Conservation (phyloP, 2,113 vertebrate genomes). For the Terrapene triunguis region DNA sequence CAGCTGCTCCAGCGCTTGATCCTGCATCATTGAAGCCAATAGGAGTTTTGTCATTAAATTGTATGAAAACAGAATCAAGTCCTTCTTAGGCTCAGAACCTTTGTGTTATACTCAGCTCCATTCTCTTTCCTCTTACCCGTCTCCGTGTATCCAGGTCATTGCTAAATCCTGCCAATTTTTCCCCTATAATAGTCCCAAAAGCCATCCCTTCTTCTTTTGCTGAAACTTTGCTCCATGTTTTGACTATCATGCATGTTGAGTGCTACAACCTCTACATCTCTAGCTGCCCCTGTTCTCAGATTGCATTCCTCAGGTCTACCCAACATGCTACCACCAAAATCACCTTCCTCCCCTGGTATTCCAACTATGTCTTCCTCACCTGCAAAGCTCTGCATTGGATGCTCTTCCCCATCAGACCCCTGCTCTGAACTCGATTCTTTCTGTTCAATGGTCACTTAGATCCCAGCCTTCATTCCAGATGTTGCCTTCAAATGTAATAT, state of each 20-base stretch:
- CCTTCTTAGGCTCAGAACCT: conserved; percentile 72
- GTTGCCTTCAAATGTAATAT: too few relatives aligned
- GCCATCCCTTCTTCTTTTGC: background rate
- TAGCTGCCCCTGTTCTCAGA: conserved; percentile 24
- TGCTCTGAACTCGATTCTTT: background rate
- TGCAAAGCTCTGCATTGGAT: too few relatives aligned
- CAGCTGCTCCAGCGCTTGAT: conserved; percentile 67
- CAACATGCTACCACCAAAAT: background rate
- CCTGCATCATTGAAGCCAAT: conserved; percentile 73
- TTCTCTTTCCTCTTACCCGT: conserved; percentile 62
- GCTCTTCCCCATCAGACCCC: background rate
- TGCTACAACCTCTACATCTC: background rate
- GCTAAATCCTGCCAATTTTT: conserved; percentile 63
- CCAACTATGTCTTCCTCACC: background rate
- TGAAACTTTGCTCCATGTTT: background rate
- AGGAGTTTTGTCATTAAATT: conserved; percentile 73
- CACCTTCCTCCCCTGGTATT: rapidly evolving
- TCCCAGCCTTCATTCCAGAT: rapidly evolving
- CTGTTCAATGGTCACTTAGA: rapidly evolving
- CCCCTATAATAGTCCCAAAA: conserved; percentile 26
- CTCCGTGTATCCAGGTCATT: conserved; percentile 68
- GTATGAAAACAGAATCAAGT: conserved; percentile 59
- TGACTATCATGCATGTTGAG: conserved; percentile 19
- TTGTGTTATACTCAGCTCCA: conserved; percentile 62
- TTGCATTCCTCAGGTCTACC: background rate